phyloP scores from a whole-genome alignment of 1,140 invertebrate species.

The Eriocheir sinensis region DNA sequence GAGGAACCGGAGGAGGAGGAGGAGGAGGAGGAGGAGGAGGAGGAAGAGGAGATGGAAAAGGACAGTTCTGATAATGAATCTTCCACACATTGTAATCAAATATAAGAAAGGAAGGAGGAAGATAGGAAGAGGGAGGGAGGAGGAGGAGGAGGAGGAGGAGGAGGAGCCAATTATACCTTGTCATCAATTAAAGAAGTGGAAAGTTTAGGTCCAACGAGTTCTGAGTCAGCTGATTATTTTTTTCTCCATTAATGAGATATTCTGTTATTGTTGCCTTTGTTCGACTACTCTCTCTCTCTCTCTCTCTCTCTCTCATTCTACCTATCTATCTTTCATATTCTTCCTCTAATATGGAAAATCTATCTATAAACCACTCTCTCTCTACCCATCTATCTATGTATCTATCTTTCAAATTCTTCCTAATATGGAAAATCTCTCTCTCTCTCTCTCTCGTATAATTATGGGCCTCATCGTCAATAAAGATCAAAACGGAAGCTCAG shows the following conservation, averaged over 20 bases:
- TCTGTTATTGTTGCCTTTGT: not conserved
- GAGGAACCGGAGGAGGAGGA: not conserved
- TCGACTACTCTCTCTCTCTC: not conserved
- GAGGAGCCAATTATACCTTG: too few species aligned
- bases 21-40: not conserved
- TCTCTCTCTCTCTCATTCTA: too few species aligned
- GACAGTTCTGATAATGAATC: not conserved
- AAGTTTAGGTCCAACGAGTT: too few species aligned
- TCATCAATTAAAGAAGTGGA: too few species aligned
- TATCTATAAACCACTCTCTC: not conserved
- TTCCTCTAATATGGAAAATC: not conserved
- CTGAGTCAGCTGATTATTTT: too few species aligned
- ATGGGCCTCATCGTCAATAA: too few species aligned
- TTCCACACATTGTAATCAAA: not conserved
- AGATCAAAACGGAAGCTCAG: too few species aligned
- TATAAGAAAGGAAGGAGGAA: not conserved
- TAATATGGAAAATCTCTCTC: too few species aligned
- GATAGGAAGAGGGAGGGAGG: not conserved
- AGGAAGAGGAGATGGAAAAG: not conserved
- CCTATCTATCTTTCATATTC: too few species aligned
- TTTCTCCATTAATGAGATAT: not conserved
- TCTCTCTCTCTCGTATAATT: too few species aligned
- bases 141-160: not conserved
- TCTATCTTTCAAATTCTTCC: too few species aligned
- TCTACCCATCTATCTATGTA: not conserved